These are phyloP conservation scores for Circaetus cinerascens DNA, from an alignment of 2,113 vertebrate genomes.

Conservation along the genomic window DNA sequence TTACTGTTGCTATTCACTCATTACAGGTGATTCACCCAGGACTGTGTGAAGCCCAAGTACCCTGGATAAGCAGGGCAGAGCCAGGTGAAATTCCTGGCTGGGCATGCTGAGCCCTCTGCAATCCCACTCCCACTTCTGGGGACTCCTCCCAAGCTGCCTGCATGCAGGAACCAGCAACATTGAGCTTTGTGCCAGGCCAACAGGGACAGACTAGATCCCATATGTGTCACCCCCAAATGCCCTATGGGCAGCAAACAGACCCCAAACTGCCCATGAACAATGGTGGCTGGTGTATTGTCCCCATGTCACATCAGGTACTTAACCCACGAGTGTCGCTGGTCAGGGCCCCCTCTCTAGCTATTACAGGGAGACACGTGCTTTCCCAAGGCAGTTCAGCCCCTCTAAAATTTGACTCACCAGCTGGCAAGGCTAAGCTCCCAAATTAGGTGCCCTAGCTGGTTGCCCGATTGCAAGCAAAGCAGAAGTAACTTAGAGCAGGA, in stretches of 20 bases:
- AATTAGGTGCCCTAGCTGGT: background rate
- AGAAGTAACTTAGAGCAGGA: background rate
- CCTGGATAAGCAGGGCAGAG: background rate
- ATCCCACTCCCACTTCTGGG: background rate
- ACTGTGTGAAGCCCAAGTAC: background rate
- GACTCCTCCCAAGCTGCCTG: background rate
- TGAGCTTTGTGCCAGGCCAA: background rate
- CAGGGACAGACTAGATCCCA: background rate
- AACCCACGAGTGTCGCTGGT: accelerated
- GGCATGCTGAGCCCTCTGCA: background rate
- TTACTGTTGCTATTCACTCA: background rate
- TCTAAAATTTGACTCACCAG: background rate
- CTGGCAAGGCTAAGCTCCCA: background rate
- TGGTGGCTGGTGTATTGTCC: background rate
- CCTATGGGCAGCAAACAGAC: background rate
- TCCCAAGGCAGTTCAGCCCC: background rate
- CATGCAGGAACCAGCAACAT: accelerated
- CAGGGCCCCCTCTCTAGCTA: background rate
- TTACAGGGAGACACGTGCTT: background rate
- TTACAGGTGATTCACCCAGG: background rate
- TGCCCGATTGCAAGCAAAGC: background rate
- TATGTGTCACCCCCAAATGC: background rate
- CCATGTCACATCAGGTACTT: accelerated
- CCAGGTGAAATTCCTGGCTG: background rate
- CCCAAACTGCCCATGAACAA: background rate